Evolutionary conservation across 2,113 vertebrate genomes (phyloP), one percentile per base, ranked within the genome.

Genomic region (Calonectris borealis): DNA sequence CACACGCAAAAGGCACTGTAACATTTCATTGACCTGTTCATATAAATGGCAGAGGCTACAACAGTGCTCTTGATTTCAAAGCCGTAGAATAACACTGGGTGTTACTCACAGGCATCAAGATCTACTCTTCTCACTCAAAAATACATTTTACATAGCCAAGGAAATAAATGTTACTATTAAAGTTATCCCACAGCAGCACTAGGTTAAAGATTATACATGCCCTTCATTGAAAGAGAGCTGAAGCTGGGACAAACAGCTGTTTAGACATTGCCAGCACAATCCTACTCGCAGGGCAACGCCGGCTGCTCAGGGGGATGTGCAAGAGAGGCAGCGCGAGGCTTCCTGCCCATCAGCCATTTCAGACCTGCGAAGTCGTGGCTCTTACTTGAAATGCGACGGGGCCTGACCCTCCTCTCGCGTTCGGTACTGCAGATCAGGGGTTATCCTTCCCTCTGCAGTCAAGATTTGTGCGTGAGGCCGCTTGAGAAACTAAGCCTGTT

Each of bases 281-380:
- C 20, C 58, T 10, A 2, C 16, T 48, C 22, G 34, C 25, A 27
- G 32, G 20, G 11, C 52, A 16, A 65, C 21, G 2, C 46, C 10
- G 11, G 27, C 3, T 49, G 46, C 46, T 61, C 60, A 19, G 46
- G 29, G 9, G 27, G 42, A 64, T 2, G 0, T 7, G 26, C 27
- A 44, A 8, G 9, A 48, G 22, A 10, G 62, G 19, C 19, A 11
- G 15, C 5, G 0, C 0, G 3, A 46, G 42, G 27, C 27, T 62
- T 29, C 48, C 36, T 6, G 13, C 11, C 1, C 3, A 17, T 7
- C 36, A 70, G 32, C 13, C n/a, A 6, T 51, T 51, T 25, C 9
- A 21, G 18, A 38, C 8, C 32, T 21, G 24, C 6, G 40, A 52
- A 11, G 11, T 6, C 25, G 1, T 18, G n/a, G n/a, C 31, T 54